Conservation (phyloP, 2,888 invertebrate genomes). For the Sthenelais limicola region DNA sequence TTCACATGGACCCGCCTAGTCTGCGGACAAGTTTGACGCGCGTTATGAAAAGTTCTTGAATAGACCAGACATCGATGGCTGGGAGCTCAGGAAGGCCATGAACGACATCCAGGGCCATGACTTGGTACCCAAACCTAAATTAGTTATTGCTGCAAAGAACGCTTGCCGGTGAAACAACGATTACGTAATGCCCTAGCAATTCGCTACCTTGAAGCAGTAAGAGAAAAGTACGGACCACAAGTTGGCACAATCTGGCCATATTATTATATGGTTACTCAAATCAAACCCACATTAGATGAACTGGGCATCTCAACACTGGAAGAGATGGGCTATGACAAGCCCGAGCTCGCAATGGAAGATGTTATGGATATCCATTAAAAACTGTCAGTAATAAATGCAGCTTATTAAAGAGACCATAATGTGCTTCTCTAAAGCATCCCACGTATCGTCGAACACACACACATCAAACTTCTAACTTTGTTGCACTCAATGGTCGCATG, state of each 20-base stretch:
- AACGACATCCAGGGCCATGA: conserved; percentile 85
- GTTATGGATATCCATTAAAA: conserved; percentile 61
- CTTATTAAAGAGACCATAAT: no score
- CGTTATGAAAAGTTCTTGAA: conserved; percentile 80
- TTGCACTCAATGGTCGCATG: no score
- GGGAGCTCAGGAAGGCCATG: conserved; percentile 87
- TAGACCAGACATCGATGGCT: conserved; percentile 90
- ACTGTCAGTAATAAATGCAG: no score
- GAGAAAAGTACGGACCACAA: conserved; percentile 87
- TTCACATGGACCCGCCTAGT: conserved; percentile 39
- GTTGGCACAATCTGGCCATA: conserved; percentile 77
- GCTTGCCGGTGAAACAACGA: conserved; percentile 97
- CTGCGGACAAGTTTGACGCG: conserved; percentile 61
- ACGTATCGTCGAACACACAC: no score
- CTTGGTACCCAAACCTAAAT: conserved; percentile 91
- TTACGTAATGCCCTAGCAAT: conserved; percentile 91
- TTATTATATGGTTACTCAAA: conserved; percentile 81
- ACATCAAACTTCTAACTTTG: no score
- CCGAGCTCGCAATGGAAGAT: conserved; percentile 85
- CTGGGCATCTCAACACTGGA: conserved; percentile 94
- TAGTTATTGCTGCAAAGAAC: conserved; percentile 87
- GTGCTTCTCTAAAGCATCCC: no score
- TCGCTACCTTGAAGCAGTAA: conserved; percentile 92
- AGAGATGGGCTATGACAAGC: conserved; percentile 96
- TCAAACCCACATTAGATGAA: conserved; percentile 92